These are phyloP conservation scores for Triplophysa tibetana DNA, from an alignment of 2,113 vertebrate genomes.

Conservation along the genomic window DNA sequence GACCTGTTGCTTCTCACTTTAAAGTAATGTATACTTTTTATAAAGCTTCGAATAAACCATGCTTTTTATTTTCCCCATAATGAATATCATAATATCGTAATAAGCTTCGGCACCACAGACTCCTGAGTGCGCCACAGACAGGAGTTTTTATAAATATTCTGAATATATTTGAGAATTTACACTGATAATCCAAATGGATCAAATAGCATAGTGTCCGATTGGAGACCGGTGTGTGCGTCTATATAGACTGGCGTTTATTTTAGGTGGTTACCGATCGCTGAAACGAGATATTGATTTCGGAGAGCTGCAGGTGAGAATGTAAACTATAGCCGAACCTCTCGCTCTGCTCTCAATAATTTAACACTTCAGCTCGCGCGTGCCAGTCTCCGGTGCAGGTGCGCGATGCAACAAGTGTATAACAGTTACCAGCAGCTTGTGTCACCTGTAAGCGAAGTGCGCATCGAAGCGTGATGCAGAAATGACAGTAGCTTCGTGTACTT, in stretches of 20 bases:
- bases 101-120: not conserved
- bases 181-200: constrained; percentile 5
- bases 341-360: constrained; percentile 67
- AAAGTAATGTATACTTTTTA: too few relatives aligned
- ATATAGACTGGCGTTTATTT: constrained; percentile 9
- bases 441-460: too few relatives aligned
- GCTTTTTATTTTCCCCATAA: not conserved
- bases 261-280: constrained; percentile 59
- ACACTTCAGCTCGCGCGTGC: constrained; percentile 23
- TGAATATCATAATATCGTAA: not conserved
- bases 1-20: constrained; percentile 20
- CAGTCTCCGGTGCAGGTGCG: not conserved
- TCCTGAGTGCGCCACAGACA: not conserved
- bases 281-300: constrained; percentile 66
- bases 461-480: too few relatives aligned
- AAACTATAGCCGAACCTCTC: constrained; percentile 37
- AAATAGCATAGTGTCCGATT: not conserved
- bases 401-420: constrained; percentile 1
- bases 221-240: not conserved
- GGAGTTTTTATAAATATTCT: not conserved
- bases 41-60: too few relatives aligned
- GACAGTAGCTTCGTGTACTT: too few relatives aligned
- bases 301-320: constrained; percentile 44
- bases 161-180: not conserved
- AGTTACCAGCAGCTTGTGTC: not conserved